Conservation (phyloP, 64 coral and sea anemone genomes). For the Anthopleura sola region DNA sequence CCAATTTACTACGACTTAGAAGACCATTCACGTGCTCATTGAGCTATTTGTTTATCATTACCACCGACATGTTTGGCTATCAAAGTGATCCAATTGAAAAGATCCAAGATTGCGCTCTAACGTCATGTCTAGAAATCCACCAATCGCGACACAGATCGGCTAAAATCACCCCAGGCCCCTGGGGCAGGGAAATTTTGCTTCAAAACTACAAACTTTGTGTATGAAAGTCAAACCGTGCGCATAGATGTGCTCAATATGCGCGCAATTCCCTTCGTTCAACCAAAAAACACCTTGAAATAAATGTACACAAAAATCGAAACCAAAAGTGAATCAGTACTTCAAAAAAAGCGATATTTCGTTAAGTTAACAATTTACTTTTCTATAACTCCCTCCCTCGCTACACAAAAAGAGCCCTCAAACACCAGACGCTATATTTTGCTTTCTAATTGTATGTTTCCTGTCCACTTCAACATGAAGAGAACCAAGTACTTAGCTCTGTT, state of each 20-base stretch:
- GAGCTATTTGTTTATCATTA: slow-evolving; percentile 27
- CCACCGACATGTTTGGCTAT: slow-evolving; percentile 9
- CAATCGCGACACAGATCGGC: neutral
- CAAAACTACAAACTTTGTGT: neutral
- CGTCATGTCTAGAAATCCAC: slow-evolving; percentile 17
- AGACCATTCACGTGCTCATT: slow-evolving; percentile 22
- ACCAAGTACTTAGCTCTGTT: neutral
- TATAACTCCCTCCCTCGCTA: neutral
- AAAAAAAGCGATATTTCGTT: neutral
- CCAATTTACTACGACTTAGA: slow-evolving; percentile 25
- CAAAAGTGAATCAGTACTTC: neutral
- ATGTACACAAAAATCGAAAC: neutral
- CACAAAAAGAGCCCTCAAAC: neutral
- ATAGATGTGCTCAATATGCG: neutral
- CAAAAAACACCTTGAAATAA: neutral
- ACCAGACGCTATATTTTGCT: neutral
- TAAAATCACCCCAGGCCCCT: neutral
- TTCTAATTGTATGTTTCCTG: neutral
- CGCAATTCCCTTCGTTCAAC: neutral
- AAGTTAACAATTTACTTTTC: neutral
- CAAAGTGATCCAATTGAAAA: slow-evolving; percentile 6
- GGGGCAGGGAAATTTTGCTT: neutral
- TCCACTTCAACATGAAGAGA: neutral
- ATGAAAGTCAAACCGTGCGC: neutral
- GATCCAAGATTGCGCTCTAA: neutral